A percentile compares a stretch with the other conserved stretches of the same genome.
phyloP scores from a whole-genome alignment of 2,113 vertebrate genomes.

The Solea senegalensis region DNA sequence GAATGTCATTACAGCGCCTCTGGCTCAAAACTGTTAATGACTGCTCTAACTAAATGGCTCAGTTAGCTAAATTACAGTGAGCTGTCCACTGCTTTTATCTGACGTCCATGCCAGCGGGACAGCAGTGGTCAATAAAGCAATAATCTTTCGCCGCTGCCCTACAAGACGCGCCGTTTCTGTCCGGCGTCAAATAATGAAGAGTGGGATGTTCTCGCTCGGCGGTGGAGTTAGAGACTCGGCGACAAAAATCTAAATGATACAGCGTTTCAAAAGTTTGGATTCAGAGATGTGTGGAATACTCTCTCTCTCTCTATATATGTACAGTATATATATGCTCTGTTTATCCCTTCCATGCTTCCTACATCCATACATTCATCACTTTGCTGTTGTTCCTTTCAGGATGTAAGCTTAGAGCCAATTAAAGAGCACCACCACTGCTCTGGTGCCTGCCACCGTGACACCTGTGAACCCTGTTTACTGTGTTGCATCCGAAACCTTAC shows the following conservation, averaged over 20 bases:
- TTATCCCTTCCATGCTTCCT: constrained; percentile 22
- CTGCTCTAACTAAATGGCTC: constrained; percentile 60
- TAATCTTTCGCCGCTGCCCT: constrained; percentile 48
- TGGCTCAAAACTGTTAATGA: constrained; percentile 56
- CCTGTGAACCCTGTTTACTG: constrained; percentile 68
- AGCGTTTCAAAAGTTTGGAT: constrained; percentile 6
- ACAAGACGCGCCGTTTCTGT: constrained; percentile 47
- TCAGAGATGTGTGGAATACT: too few relatives aligned
- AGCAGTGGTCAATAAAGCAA: constrained; percentile 66
- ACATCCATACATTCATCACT: constrained; percentile 48
- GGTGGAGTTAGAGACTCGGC: background rate
- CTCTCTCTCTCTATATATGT: constrained; percentile 10
- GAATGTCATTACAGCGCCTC: constrained; percentile 54
- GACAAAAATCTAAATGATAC: background rate
- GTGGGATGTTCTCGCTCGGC: constrained; percentile 10
- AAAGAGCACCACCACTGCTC: constrained; percentile 53
- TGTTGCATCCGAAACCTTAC: constrained; percentile 46
- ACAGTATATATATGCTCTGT: constrained; percentile 41
- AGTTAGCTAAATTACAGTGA: constrained; percentile 57
- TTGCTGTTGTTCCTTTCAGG: constrained; percentile 17
- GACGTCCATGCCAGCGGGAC: constrained; percentile 33
- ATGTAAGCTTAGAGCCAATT: constrained; percentile 66
- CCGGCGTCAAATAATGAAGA: constrained; percentile 37
- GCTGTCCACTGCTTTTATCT: constrained; percentile 54
- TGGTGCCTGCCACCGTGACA: constrained; percentile 46